A percentile compares a stretch with the other conserved stretches of the same genome.
Conservation (phyloP, 2,113 vertebrate genomes). For the Leptobrachium ailaonicum region DNA sequence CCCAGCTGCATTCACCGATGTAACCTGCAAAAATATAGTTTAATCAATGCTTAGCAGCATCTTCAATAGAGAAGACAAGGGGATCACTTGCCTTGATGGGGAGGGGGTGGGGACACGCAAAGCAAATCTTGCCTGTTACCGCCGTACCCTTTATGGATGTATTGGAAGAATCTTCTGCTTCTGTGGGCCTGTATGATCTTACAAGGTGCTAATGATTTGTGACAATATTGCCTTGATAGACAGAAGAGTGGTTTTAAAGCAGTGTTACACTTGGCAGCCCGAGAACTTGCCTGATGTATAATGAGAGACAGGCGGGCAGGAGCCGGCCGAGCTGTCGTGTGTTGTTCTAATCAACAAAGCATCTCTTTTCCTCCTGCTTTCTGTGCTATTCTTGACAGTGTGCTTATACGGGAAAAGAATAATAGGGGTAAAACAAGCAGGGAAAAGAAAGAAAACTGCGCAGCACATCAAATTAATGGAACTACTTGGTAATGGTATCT, state of each 20-base stretch:
- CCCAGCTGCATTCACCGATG: slow-evolving; percentile 2
- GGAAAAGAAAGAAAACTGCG: background rate
- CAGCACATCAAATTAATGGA: too few relatives aligned
- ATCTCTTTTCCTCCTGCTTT: slow-evolving; percentile 23
- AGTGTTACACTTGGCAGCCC: slow-evolving; percentile 9
- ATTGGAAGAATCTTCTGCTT: slow-evolving; percentile 5
- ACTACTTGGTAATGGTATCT: too few relatives aligned
- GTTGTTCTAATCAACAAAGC: slow-evolving; percentile 46
- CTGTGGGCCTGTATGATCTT: slow-evolving; percentile 22
- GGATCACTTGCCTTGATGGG: background rate
- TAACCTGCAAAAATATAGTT: slow-evolving; percentile 7
- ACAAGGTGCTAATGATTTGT: slow-evolving; percentile 38
- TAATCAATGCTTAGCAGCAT: background rate
- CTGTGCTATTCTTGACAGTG: slow-evolving; percentile 23
- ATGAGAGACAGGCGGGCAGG: slow-evolving; percentile 41
- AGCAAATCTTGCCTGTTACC: slow-evolving; percentile 28
- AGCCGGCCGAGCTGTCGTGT: slow-evolving; percentile 33
- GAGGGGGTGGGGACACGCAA: background rate
- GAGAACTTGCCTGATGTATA: slow-evolving; percentile 39
- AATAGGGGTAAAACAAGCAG: slow-evolving; percentile 4
- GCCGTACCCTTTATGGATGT: background rate
- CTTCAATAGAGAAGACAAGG: background rate
- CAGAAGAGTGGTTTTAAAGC: slow-evolving; percentile 20
- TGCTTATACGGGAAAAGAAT: slow-evolving; percentile 15
- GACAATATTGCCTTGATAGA: slow-evolving; percentile 40